Conservation (phyloP, 2,113 vertebrate species). For the Zingel zingel region DNA sequence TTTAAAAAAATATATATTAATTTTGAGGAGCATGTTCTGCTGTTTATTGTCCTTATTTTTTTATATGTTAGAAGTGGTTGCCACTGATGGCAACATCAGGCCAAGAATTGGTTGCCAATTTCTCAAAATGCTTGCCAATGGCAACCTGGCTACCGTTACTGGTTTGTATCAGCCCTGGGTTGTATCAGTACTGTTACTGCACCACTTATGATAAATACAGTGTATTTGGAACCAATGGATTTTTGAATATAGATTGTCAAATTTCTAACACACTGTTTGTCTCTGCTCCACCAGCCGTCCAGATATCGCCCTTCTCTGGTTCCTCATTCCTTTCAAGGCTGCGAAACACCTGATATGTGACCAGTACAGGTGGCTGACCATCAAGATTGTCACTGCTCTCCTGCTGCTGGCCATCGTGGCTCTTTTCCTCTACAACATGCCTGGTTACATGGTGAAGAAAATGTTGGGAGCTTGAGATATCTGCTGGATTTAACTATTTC, state of each 20-base stretch:
- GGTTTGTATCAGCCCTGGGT: too few relatives aligned
- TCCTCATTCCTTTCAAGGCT: slow-evolving; percentile 95
- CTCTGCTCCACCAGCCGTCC: slow-evolving; percentile 88
- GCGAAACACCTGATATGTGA: slow-evolving; percentile 94
- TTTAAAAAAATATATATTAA: background rate
- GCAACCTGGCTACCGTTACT: too few relatives aligned
- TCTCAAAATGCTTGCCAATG: background rate
- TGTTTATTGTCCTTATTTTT: background rate
- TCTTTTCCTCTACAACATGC: slow-evolving; percentile 96
- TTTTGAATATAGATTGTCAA: background rate
- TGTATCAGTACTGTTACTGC: too few relatives aligned
- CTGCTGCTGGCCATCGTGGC: slow-evolving; percentile 89
- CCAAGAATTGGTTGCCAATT: background rate
- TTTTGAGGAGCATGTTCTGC: background rate
- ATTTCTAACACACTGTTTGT: slow-evolving; percentile 3
- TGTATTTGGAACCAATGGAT: background rate
- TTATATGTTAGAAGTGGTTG: background rate
- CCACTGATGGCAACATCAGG: background rate
- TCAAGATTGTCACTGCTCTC: slow-evolving; percentile 91
- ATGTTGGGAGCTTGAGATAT: slow-evolving; percentile 86
- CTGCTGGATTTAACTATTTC: background rate
- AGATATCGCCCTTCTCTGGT: slow-evolving; percentile 96
- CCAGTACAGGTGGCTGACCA: slow-evolving; percentile 96
- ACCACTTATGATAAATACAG: background rate
- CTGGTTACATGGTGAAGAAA: slow-evolving; percentile 97